Conservation (phyloP, 1,140 invertebrate genomes). For the Cotesia chilonis region DNA sequence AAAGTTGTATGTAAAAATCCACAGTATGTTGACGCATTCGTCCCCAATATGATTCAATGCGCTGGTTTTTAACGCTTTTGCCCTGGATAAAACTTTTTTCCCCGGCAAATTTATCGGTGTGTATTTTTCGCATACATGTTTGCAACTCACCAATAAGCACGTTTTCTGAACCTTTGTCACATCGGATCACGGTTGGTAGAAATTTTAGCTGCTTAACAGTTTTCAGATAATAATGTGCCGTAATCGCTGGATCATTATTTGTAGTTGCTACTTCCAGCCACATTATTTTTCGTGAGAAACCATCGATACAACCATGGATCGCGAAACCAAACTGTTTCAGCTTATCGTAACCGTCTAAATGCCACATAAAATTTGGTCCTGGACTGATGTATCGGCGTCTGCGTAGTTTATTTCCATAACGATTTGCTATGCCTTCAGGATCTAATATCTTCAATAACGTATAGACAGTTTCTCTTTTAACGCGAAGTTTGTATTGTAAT, state of each 20-base stretch:
- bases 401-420: neutral
- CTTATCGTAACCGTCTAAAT: conserved; percentile 3
- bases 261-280: conserved; percentile 12
- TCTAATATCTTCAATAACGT: neutral
- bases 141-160: neutral
- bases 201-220: neutral
- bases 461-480: neutral
- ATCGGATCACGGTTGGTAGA: neutral
- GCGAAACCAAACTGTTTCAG: conserved; percentile 5
- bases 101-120: neutral
- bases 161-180: conserved; percentile 7
- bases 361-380: conserved; percentile 4
- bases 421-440: neutral
- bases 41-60: no score
- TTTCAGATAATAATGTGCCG: neutral
- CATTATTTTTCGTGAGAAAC: neutral
- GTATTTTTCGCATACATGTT: neutral
- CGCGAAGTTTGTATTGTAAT: neutral
- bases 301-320: conserved; percentile 1
- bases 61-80: no score
- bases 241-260: neutral
- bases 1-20: no score
- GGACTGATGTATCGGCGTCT: neutral
- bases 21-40: no score
- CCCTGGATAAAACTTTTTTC: neutral